Base-by-base conservation (phyloP, 2,113 vertebrate species). In the Cygnus atratus region DNA sequence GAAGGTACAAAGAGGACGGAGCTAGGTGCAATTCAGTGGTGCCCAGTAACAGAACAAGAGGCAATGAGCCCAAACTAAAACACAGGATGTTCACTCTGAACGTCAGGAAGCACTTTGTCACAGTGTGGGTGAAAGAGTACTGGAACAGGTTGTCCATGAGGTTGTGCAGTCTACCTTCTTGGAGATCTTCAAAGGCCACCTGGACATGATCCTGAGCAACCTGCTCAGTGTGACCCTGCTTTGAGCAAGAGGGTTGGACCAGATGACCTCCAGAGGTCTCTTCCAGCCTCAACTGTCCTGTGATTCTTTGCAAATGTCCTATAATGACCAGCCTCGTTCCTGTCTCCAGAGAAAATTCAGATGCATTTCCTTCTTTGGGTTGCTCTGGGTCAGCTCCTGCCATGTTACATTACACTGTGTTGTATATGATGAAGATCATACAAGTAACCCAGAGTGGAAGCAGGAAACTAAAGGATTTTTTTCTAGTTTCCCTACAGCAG, bases 231-330 rank as follows among this genome's bases (percentile, higher is more conserved):
- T 54, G 8, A 35, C 24, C 14, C 13, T 4, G 1, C 18, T 13
- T 52, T 62, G 44, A 67, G 11, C 3, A 43, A 5, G 2, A 0
- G 4, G 1, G 1, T 46, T 62, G 0, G 3, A 67, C 14, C 13
- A 71, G 35, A 5, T 71, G 29, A 43, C 14, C 4, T 70, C 50
- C 33, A 39, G 59, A 62, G 13, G 21, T 62, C 12, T 13, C 13
- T 75, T 88, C n/a, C 14, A 85, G 13, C 10, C 11, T 75, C 26
- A 63, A 9, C 3, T 7, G 2, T 6, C 67, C 24, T 58, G 8
- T 62, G 24, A 63, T 62, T 19, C 6, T 68, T 2, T 44, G 9
- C 59, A 22, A 83, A 52, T 43, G 39, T 58, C 39, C 14, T 80
- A 35, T 80, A 86, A 55, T 83, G 35, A 70, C 31, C 76, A 73